phyloP scores from a whole-genome alignment of 2,888 invertebrate genomes.

The Chironomus riparius region DNA sequence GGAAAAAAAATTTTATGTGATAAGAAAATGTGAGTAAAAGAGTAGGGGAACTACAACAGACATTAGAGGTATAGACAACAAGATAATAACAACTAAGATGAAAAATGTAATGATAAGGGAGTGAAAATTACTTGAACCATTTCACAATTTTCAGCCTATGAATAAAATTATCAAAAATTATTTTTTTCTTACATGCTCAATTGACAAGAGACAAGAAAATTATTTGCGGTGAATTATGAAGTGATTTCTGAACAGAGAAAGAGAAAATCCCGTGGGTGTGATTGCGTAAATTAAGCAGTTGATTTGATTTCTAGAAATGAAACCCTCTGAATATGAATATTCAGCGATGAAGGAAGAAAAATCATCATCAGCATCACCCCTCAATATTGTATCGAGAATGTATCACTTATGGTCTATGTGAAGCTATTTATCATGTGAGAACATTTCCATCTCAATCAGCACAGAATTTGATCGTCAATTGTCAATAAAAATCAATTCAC shows the following conservation, averaged over 20 bases:
- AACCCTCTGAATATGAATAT: not conserved
- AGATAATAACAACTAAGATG: no score
- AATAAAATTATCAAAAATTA: slow-evolving; percentile 14
- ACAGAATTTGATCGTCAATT: not conserved
- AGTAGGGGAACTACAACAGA: no score
- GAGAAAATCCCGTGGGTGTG: not conserved
- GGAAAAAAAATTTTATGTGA: no score
- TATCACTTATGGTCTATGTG: not conserved
- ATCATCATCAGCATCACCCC: not conserved
- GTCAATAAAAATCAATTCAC: not conserved
- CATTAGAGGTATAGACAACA: no score
- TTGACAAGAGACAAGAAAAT: not conserved
- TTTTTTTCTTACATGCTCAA: not conserved
- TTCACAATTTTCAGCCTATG: slow-evolving; percentile 10
- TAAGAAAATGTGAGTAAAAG: no score
- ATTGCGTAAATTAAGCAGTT: slow-evolving; percentile 1
- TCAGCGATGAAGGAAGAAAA: not conserved
- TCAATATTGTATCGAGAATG: not conserved
- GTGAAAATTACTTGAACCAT: not conserved
- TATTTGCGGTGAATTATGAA: not conserved
- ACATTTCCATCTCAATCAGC: not conserved
- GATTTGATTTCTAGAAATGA: slow-evolving; percentile 1
- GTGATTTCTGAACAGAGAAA: not conserved
- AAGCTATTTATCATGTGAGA: not conserved
- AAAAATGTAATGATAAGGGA: not conserved